Base-by-base conservation (phyloP, 2,888 invertebrate species). In the Amphipoea oculea region DNA sequence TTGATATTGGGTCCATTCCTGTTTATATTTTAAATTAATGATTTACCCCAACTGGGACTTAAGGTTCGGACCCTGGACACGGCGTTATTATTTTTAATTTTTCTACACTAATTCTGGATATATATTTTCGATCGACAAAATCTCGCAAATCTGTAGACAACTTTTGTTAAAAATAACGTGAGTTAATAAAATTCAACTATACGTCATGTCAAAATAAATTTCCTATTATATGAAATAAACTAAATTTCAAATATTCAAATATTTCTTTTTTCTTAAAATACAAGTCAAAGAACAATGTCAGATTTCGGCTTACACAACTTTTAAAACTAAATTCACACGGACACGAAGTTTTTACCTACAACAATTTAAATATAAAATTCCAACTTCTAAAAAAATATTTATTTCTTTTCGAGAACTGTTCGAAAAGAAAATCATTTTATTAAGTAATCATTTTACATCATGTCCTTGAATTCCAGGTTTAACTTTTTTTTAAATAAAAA, bases 141-240 rank as follows among this genome's bases (percentile, higher is more conserved):
- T 54, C 48, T 36, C 65, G 62, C 80, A 69, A 68, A 42, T 69
- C 69, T 69, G 7, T 77, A 40, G 65, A 7, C 36, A 65, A 17
- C 4, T 51, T 12, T n/a, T 23, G 23, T 42, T 48, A 65, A 51
- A 65, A 77, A 81, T 68, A 77, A 76, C 4, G 65, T 69, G 63
- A 36, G 54, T 60, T 42, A 63, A n/a, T 57, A 60, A 63, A 57
- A 66, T 83, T 77, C 63, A 78, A 83, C 78, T 51, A 36, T 2
- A 42, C 2, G 2, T 69, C 69, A 65, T 81, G 78, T 60, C 68
- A 20, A 77, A 83, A 65, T 69, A 83, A 65, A 4, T 57, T 12
- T 7, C 76, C 14, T 40, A 23, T 36, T 69, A 0, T 48, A 20
- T 48, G 20, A 42, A 45, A 45, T 62, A 29, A 51, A n/a, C 5